Evolutionary conservation across 2,888 invertebrate genomes (phyloP).

Genomic region (Yponomeuta cagnagella): DNA sequence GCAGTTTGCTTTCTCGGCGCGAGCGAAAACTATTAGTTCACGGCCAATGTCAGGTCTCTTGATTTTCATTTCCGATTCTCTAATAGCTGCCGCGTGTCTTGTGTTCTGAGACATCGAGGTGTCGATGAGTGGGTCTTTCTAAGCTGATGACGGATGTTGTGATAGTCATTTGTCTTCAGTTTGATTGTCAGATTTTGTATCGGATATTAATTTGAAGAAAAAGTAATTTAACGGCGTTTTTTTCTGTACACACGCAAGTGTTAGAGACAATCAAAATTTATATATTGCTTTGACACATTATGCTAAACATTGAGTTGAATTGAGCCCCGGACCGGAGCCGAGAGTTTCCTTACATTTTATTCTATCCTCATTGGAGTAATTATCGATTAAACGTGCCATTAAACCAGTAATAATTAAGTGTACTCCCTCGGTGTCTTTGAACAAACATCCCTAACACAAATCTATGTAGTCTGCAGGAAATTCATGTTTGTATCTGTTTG

Average conservation of each 20-base stretch:
- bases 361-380: background rate
- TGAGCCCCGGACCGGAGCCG: background rate
- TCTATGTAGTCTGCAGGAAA: background rate
- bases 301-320: too few species aligned
- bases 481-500: background rate
- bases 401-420: background rate
- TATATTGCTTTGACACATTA: too few species aligned
- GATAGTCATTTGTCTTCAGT: too few species aligned
- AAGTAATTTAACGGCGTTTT: too few species aligned
- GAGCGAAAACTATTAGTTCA: constrained; percentile 30
- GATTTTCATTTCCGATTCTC: constrained; percentile 14
- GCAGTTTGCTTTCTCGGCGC: constrained; percentile 58
- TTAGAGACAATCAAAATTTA: too few species aligned
- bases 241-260: too few species aligned
- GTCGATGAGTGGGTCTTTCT: too few species aligned
- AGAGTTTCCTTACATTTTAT: background rate
- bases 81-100: background rate
- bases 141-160: too few species aligned
- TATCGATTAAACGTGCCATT: background rate
- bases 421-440: background rate
- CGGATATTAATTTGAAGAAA: too few species aligned
- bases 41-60: constrained; percentile 28
- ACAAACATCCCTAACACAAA: background rate
- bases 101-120: too few species aligned
- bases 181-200: too few species aligned